Base-by-base conservation (phyloP, 1,140 invertebrate species). In the Sinonovacula constricta region DNA sequence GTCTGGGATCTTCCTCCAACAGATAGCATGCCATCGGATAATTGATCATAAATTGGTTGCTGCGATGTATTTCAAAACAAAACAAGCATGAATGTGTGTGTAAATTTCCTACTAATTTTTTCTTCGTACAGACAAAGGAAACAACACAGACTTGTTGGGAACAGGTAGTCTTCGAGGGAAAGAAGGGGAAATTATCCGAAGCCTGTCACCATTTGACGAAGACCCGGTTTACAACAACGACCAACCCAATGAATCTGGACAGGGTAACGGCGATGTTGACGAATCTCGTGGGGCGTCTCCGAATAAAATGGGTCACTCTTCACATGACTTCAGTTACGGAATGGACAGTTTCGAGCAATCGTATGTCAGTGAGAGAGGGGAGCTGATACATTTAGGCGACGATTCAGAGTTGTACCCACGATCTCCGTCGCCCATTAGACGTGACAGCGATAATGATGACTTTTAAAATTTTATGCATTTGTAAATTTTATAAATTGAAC, bases 331-430 rank as follows among this genome's bases (percentile, higher is more conserved):
- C 67, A 87, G 83, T 70, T 87, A 87, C 70, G 83, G 86, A 69
- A 87, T 87, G 86, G 86, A 87, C 72, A 86, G 86, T 70, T 87
- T 87, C 57, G 86, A 87, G 33, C 84, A 83, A 67, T 87, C 86
- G 10, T 87, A 86, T 36, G 31, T 87, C 22, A 87, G 84, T 63
- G 86, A 87, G 66, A 66, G 84, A n/a, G 86, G 83, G 4, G 86
- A 87, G 70, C 72, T 85, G 15, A 72, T 86, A 10, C 79, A 81
- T n/a, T 71, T 87, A 22, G 84, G 83, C 12, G 83, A 83, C 22
- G 85, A 87, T 22, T 62, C 80, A 33, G 79, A 85, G 33, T 68
- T 77, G 39, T 78, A 77, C 24, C 77, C 81, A 7, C 62, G 67
- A 45, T 79, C 78, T 4, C 77, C 81, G 1, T 83, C 84, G 14